phyloP scores from a whole-genome alignment of 1,140 invertebrate species.

The Philotrypesis tridentata region DNA sequence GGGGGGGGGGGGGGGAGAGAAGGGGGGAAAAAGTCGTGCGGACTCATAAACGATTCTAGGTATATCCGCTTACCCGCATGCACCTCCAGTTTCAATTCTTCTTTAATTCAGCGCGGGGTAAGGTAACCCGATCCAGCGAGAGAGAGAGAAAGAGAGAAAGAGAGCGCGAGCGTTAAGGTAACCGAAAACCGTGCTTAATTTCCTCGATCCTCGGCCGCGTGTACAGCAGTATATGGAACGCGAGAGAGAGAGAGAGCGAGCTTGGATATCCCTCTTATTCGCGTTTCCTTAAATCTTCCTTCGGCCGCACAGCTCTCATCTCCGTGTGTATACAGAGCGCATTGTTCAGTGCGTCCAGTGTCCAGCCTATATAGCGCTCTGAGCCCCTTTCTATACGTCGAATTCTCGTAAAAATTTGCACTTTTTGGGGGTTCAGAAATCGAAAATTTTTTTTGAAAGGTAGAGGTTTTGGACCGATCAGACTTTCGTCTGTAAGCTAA shows the following conservation, averaged over 20 bases:
- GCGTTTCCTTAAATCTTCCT: neutral
- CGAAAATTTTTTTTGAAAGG: no score
- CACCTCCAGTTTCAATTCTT: neutral
- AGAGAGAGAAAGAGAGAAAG: no score
- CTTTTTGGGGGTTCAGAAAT: no score
- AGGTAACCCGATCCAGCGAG: neutral
- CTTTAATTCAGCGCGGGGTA: neutral
- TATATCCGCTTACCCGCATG: neutral
- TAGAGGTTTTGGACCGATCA: no score
- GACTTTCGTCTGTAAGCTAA: no score
- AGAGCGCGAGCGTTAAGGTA: neutral
- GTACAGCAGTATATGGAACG: no score
- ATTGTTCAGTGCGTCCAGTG: neutral
- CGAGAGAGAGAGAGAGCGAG: no score
- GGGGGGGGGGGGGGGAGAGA: no score
- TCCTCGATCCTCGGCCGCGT: neutral
- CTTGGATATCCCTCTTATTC: neutral
- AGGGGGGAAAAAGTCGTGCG: no score
- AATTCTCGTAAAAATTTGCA: no score
- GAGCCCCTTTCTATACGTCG: no score
- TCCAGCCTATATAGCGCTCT: neutral
- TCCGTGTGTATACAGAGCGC: no score
- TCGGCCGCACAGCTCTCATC: neutral
- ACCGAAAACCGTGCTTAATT: constrained; percentile 21
- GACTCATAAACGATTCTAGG: neutral